phyloP scores from a whole-genome alignment of 2,113 vertebrate species.

The Barnardius zonarius region DNA sequence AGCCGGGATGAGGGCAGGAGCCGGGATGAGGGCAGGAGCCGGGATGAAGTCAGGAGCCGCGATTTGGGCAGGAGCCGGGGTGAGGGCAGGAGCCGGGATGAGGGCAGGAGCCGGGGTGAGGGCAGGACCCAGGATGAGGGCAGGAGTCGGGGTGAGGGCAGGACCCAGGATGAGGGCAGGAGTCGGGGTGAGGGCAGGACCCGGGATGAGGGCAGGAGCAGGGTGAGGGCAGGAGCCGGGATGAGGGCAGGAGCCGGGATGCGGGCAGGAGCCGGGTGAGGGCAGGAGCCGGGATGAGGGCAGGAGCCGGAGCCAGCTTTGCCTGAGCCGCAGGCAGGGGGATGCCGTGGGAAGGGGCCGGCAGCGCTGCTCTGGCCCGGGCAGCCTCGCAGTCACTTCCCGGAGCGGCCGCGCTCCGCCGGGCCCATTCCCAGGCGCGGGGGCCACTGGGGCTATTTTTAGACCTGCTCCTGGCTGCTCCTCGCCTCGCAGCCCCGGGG shows the following conservation, averaged over 20 bases:
- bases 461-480: not conserved
- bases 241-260: too few relatives aligned
- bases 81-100: too few relatives aligned
- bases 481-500: not conserved
- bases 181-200: not conserved
- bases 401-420: not conserved
- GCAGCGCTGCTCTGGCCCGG: fast-evolving
- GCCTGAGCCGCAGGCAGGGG: fast-evolving
- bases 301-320: not conserved
- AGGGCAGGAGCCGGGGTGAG: too few relatives aligned
- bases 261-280: not conserved
- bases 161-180: too few relatives aligned
- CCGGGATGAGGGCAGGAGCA: too few relatives aligned
- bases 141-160: too few relatives aligned
- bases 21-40: too few relatives aligned
- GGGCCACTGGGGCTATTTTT: not conserved
- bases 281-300: not conserved
- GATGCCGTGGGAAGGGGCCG: not conserved
- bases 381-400: not conserved
- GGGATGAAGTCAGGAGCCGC: too few relatives aligned
- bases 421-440: not conserved
- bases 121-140: too few relatives aligned
- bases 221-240: not conserved
- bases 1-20: not conserved
- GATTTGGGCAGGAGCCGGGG: too few relatives aligned